Evolutionary conservation across 2,888 invertebrate genomes (phyloP), one percentile per base, ranked within the genome.

Genomic region (Eristalis intricaria): DNA sequence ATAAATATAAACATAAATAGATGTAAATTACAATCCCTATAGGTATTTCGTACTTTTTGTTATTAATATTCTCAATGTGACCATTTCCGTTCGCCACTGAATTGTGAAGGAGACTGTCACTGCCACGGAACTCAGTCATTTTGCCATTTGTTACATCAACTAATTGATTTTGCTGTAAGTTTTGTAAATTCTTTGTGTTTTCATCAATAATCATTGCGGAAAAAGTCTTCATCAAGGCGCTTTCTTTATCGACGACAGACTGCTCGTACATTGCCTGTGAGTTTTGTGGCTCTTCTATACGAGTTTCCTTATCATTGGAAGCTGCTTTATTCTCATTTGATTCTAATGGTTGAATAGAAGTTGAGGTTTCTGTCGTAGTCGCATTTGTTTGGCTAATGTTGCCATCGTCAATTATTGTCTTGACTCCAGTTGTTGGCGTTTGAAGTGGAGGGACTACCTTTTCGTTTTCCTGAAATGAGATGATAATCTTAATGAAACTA

Each of bases 231-330:
- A 93, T 92, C 68, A 93, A 90, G 66, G 92, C 91, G 87, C 91
- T 91, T 90, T 93, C 93, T 89, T 93, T 93, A 86, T 93, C 93
- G 79, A 91, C 91, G 86, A 93, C 93, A 82, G 93, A 91, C 89
- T 93, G 92, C 89, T 93, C 93, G 89, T 93, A 93, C 90, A 91
- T 91, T 69, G 91, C 91, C 89, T 92, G 92, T 71, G 90, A 90
- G 88, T 91, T 91, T 56, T 90, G 91, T 70, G 91, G 90, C 82
- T 91, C 90, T 65, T 74, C 29, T 81, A 69, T 61, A 61, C 50
- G 29, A 15, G 60, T 63, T 66, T 35, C 73, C 15, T 60, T 75
- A 69, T 76, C 68, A 64, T 76, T 84, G 26, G 78, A 50, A 32
- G n/a, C 81, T 5, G 71, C 26, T 65, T 56, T 76, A 38, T 75